A percentile compares a stretch with the other conserved stretches of the same genome.
These are phyloP conservation scores for Centrocercus urophasianus DNA, from an alignment of 2,113 vertebrate species.

Conservation along the genomic window DNA sequence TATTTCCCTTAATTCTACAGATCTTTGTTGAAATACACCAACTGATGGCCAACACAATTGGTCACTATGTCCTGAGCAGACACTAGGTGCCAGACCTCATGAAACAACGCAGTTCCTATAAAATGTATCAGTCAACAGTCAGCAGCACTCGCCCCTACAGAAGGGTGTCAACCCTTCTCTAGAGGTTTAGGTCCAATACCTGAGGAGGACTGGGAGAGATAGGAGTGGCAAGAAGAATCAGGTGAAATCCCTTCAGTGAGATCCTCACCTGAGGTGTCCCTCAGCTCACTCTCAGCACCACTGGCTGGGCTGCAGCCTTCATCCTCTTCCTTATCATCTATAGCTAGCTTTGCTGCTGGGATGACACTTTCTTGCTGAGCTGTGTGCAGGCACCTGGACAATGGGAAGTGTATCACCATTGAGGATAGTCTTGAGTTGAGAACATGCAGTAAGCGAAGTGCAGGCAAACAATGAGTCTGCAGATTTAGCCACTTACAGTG, in stretches of 20 bases:
- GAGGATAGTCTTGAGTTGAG: background rate
- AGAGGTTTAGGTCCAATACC: constrained; percentile 18
- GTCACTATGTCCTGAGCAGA: background rate
- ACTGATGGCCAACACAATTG: background rate
- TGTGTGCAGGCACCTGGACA: constrained; percentile 76
- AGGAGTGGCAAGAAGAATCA: constrained; percentile 68
- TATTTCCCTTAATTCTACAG: background rate
- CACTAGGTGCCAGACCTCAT: background rate
- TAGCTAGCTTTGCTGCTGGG: constrained; percentile 71
- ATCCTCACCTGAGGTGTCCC: background rate
- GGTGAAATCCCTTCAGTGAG: constrained; percentile 49
- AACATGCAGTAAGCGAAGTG: background rate
- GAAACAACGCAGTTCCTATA: background rate
- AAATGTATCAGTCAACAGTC: background rate
- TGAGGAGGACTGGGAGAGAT: constrained; percentile 12
- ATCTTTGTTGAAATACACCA: background rate
- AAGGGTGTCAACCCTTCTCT: fast-evolving
- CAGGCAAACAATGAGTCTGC: background rate
- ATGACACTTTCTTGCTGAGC: constrained; percentile 70
- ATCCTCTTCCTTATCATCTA: constrained; percentile 66
- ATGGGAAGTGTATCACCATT: background rate
- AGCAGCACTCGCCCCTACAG: fast-evolving
- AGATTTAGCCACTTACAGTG: background rate
- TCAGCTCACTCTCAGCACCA: constrained; percentile 56
- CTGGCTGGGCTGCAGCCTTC: constrained; percentile 21